phyloP scores from a whole-genome alignment of 92 coral and sea anemone species.

The Porites lobata region DNA sequence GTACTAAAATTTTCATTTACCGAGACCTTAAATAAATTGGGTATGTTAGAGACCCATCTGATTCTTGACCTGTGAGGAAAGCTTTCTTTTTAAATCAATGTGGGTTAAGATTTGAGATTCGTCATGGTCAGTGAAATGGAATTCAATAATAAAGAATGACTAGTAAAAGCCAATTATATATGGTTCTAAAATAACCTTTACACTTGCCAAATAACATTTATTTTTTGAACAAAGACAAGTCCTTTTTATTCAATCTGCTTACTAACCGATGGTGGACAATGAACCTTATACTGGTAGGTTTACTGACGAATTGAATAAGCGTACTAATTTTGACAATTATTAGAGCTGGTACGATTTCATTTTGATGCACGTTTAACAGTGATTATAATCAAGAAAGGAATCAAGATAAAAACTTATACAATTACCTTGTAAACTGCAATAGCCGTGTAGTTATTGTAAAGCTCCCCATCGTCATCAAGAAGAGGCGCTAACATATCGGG shows the following conservation, averaged over 20 bases:
- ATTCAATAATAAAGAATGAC: not conserved
- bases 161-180: not conserved
- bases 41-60: too few relatives aligned
- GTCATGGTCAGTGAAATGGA: not conserved
- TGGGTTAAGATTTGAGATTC: too few relatives aligned
- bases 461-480: conserved; percentile 72
- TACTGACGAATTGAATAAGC: too few relatives aligned
- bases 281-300: too few relatives aligned
- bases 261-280: too few relatives aligned
- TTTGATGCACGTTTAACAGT: not conserved
- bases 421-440: conserved; percentile 84
- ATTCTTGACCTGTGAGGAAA: too few relatives aligned
- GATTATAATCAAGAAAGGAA: not conserved
- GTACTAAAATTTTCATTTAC: too few relatives aligned
- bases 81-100: too few relatives aligned
- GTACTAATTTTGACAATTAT: too few relatives aligned
- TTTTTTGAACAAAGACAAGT: too few relatives aligned
- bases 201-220: not conserved
- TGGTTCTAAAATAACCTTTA: not conserved
- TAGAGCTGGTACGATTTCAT: not conserved
- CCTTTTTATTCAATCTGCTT: too few relatives aligned
- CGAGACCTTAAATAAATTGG: too few relatives aligned
- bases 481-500: conserved; percentile 70
- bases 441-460: conserved; percentile 69
- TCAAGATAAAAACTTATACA: not conserved